Conservation (phyloP, 2,797 vertebrate species). For the Threskiornis aethiopicus region DNA sequence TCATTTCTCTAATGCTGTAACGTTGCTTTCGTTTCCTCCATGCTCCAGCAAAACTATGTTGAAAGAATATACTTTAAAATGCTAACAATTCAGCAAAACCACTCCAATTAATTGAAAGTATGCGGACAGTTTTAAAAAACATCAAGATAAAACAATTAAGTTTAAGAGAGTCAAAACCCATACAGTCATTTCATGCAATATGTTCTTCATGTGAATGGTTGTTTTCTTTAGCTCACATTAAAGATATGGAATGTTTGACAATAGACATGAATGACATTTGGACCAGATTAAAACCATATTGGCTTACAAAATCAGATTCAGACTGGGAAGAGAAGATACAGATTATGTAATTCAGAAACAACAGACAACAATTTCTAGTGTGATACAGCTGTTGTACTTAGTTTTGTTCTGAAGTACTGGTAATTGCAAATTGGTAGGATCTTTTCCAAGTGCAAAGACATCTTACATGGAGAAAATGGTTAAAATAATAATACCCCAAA, state of each 20-base stretch:
- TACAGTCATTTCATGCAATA: not conserved
- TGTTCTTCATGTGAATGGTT: not conserved
- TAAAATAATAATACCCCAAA: not conserved
- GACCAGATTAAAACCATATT: not conserved
- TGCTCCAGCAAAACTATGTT: not conserved
- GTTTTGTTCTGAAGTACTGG: not conserved
- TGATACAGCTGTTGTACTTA: not conserved
- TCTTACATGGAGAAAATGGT: not conserved
- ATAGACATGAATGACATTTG: not conserved
- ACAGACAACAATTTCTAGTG: not conserved
- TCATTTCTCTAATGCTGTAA: not conserved
- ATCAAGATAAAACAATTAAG: not conserved
- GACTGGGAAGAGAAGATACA: not conserved
- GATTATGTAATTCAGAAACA: not conserved
- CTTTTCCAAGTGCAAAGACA: not conserved
- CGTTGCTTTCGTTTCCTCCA: not conserved
- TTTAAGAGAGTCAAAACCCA: not conserved
- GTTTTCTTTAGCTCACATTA: not conserved
- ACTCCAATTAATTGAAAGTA: not conserved
- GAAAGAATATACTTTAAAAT: not conserved
- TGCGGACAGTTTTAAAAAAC: not conserved
- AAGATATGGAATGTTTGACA: conserved; percentile 6
- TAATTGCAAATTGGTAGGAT: not conserved
- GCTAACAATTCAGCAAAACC: not conserved
- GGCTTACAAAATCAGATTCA: conserved; percentile 1